A percentile compares a stretch with the other conserved stretches of the same genome.
phyloP scores from a whole-genome alignment of 2,888 invertebrate genomes.

The Cosmopolites sordidus region DNA sequence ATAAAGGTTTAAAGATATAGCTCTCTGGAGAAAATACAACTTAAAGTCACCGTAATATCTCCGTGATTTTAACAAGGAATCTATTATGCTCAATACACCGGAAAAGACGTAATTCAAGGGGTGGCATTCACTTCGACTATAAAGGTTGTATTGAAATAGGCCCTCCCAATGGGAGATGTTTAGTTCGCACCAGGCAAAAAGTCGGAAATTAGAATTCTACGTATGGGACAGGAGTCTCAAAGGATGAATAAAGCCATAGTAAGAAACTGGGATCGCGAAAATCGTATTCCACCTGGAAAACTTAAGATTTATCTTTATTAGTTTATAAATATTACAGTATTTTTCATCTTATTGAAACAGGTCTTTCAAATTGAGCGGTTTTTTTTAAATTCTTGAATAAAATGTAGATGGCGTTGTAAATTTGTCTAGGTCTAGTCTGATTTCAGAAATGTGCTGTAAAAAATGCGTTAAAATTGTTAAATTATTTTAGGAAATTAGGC shows the following conservation, averaged over 20 bases:
- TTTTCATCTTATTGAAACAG: no score
- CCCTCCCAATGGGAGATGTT: slow-evolving; percentile 39
- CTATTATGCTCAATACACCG: slow-evolving; percentile 21
- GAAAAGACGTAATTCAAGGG: slow-evolving; percentile 16
- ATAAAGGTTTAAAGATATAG: background rate
- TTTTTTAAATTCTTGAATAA: no score
- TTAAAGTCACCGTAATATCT: background rate
- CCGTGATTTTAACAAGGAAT: slow-evolving; percentile 9
- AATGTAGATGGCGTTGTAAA: no score
- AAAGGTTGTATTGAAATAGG: slow-evolving; percentile 45
- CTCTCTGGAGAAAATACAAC: background rate
- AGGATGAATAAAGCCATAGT: slow-evolving; percentile 50
- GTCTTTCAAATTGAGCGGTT: no score
- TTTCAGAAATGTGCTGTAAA: no score
- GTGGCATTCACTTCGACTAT: slow-evolving; percentile 9
- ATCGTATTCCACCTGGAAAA: slow-evolving; percentile 14
- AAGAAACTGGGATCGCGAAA: slow-evolving; percentile 39
- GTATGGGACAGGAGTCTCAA: slow-evolving; percentile 46
- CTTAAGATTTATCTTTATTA: slow-evolving; percentile 29
- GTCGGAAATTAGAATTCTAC: slow-evolving; percentile 42
- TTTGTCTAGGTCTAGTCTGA: no score
- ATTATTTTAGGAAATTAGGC: no score
- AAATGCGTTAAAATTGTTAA: no score
- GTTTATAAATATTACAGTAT: slow-evolving; percentile 9
- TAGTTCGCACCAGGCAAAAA: slow-evolving; percentile 40